Conservation (phyloP, 2,797 vertebrate genomes). For the Cyclura pinguis region DNA sequence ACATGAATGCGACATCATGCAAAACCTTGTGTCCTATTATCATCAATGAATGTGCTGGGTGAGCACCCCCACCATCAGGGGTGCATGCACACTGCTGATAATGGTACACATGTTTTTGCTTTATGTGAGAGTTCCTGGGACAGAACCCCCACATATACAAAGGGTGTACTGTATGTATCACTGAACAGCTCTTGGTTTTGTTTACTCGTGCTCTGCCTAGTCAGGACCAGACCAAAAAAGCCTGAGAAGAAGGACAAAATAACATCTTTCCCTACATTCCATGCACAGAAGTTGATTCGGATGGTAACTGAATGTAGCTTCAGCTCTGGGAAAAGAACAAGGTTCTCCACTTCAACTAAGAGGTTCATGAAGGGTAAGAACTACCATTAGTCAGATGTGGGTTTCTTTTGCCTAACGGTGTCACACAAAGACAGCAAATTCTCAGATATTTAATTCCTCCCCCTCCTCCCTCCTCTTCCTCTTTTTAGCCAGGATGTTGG, state of each 20-base stretch:
- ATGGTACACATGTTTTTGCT: too few relatives aligned
- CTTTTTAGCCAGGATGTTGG: too few relatives aligned
- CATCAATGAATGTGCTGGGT: too few relatives aligned
- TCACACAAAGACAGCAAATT: background rate
- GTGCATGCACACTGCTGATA: too few relatives aligned
- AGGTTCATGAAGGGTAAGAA: background rate
- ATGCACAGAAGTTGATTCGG: background rate
- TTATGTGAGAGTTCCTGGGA: too few relatives aligned
- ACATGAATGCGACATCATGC: too few relatives aligned
- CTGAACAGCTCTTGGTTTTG: background rate
- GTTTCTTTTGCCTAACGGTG: background rate
- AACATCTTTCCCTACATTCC: background rate
- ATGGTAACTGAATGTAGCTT: background rate
- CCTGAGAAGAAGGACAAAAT: background rate
- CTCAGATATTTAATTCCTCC: background rate
- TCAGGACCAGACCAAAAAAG: background rate
- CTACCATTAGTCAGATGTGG: background rate
- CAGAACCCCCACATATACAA: too few relatives aligned
- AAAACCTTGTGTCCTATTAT: too few relatives aligned
- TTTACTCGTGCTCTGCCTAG: background rate
- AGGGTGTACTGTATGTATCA: background rate
- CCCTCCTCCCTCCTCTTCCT: too few relatives aligned
- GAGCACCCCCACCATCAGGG: too few relatives aligned
- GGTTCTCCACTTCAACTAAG: background rate
- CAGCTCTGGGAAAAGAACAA: background rate